Evolutionary conservation across 2,113 vertebrate species (phyloP), one percentile per base, ranked within the genome.

Genomic region (Zeus faber): DNA sequence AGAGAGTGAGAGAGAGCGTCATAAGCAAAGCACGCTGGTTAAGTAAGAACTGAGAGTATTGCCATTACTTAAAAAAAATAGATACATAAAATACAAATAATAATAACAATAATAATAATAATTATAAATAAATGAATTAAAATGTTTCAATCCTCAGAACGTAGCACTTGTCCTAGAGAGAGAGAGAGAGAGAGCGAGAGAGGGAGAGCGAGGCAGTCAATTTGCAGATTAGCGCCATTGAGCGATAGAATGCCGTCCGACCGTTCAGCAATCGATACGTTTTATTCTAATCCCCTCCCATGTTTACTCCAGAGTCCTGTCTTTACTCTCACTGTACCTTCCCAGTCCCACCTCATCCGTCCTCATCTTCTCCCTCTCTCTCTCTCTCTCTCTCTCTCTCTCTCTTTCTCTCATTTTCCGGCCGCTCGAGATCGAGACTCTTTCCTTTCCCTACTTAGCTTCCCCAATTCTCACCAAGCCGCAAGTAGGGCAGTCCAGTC

Each of bases 221-320:
- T 87, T 83, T 77, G 54, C 74, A 82, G 78, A 89, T 87, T 80
- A 76, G 53, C 13, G 55, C n/a, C 81, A 86, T 80, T 79, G 85
- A 84, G 76, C 75, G 66, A 75, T 66, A 55, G 40, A 6, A 47
- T 23, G 27, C 67, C 72, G 67, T 84, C 71, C 70, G 67, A 83
- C 71, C 70, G 49, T 70, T 67, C 70, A 49, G 55, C 54, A 62
- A 85, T 90, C 83, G 77, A 86, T 83, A 74, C 63, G 59, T 68
- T 72, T 74, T 54, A 70, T 69, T 81, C 76, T 40, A 72, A 71
- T 74, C 58, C 62, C 16, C 48, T 72, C 49, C 53, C 52, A 68
- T 78, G 59, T 80, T 77, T 77, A 70, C 65, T 61, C 41, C 61
- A 65, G 62, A 60, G 57, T 33, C 31, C 31, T 33, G 31, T 33